Conservation (phyloP, 2,888 invertebrate species). For the Archaeoteleia sp. region DNA sequence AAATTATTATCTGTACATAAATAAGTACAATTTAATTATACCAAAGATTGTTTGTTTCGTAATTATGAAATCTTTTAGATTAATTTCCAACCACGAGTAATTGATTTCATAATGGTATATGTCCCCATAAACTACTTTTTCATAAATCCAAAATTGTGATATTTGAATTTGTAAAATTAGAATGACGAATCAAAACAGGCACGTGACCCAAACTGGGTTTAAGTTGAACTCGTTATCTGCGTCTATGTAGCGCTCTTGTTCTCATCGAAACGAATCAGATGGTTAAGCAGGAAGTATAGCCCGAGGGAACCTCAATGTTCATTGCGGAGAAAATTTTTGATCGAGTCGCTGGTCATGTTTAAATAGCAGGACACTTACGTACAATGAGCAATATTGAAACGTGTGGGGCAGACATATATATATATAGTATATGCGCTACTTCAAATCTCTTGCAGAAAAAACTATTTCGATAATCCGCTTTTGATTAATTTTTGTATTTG, state of each 20-base stretch:
- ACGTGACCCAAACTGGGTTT: conserved; percentile 60
- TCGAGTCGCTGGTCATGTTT: conserved; percentile 64
- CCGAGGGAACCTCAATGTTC: conserved; percentile 59
- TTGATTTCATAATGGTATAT: too few relatives aligned
- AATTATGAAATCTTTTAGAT: too few relatives aligned
- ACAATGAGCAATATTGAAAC: conserved; percentile 45
- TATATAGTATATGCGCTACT: conserved; percentile 25
- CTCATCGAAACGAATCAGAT: conserved; percentile 54
- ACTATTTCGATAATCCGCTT: too few relatives aligned
- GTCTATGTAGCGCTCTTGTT: conserved; percentile 54
- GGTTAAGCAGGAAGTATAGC: conserved; percentile 69
- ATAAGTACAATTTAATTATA: too few relatives aligned
- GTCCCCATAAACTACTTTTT: too few relatives aligned
- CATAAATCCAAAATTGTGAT: too few relatives aligned
- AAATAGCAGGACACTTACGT: conserved; percentile 55
- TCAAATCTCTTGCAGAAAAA: conserved; percentile 20
- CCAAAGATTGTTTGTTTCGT: too few relatives aligned
- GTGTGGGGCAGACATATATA: conserved; percentile 37
- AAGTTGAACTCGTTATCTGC: conserved; percentile 56
- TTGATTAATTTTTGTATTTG: too few relatives aligned
- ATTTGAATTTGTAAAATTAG: too few relatives aligned
- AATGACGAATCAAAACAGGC: conserved; percentile 56
- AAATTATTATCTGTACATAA: too few relatives aligned
- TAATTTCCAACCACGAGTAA: too few relatives aligned
- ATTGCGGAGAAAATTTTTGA: conserved; percentile 65